These are phyloP conservation scores for Syncerus caffer DNA, from an alignment of 2,797 vertebrate species.

Conservation along the genomic window DNA sequence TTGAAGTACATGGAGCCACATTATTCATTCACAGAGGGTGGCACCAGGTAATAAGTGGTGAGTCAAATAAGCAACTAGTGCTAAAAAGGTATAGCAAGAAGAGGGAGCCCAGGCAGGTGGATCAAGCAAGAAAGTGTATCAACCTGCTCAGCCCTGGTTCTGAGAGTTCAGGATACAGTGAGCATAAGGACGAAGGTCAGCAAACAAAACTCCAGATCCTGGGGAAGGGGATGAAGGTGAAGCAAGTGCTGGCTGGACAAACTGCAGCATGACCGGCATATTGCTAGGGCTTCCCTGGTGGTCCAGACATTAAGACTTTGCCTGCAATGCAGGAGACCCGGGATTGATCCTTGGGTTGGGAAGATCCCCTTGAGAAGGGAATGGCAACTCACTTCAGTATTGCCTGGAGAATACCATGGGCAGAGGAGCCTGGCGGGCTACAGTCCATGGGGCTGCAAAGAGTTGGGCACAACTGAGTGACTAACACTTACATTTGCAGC, in stretches of 20 bases:
- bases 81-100: not conserved
- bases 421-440: not conserved
- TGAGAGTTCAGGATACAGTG: not conserved
- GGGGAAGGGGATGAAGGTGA: not conserved
- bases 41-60: not conserved
- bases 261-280: fast-evolving
- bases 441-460: not conserved
- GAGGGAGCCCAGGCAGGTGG: no score
- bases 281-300: not conserved
- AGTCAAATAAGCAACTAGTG: not conserved
- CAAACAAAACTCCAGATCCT: not conserved
- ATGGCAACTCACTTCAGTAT: not conserved
- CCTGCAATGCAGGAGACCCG: not conserved
- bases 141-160: not conserved
- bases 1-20: not conserved
- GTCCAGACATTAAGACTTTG: not conserved
- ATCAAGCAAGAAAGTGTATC: not conserved
- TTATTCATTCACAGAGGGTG: not conserved
- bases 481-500: not conserved
- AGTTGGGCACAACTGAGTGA: not conserved
- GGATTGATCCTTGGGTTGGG: not conserved
- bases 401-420: not conserved
- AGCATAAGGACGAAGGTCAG: not conserved
- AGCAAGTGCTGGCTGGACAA: not conserved
- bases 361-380: not conserved